Evolutionary conservation across 2,797 vertebrate genomes (phyloP), one percentile per base, ranked within the genome.

Genomic region (Chaenodraco wilsoni): DNA sequence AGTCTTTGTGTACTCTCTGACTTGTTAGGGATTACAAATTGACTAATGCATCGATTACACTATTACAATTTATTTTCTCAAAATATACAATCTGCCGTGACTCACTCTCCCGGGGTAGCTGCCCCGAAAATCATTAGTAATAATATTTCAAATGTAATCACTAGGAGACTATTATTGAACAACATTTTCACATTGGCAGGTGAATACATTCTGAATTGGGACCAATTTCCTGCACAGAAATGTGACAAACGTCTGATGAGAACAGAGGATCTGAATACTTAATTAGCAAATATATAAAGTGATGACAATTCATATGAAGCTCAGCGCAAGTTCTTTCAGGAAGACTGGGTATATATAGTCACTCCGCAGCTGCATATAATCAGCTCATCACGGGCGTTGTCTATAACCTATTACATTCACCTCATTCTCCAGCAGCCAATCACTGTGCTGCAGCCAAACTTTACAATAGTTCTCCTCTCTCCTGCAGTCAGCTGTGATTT

Each of bases 41-140:
- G 85, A 86, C 87, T 90, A 54, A 59, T 71, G 66, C 86, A 92
- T 93, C 55, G 84, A 89, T 91, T 79, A 83, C 67, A 68, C 85
- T 70, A 86, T 92, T 89, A 92, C 92, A 85, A 95, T 93, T 6
- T 88, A 94, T 92, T 90, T 90, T 81, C 75, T 89, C 81, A 69
- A 88, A 88, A 85, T 91, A 68, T 58, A 84, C 78, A 74, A 81
- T 56, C 66, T 58, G 65, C 66, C 55, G 82, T 72, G 75, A 70
- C 68, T 80, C 72, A 74, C 66, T 69, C 78, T 62, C 56, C 19
- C 65, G 63, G 52, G 46, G 41, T 55, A 73, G 63, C 75, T 16
- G 49, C 74, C 79, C 67, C 74, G 71, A 15, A 72, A 60, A 88
- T 85, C 77, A 86, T 85, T 85, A 70, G 68, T 86, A 83, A 88